These are phyloP conservation scores for Drosophila athabasca DNA, from an alignment of 1,140 invertebrate genomes.

Conservation along the genomic window DNA sequence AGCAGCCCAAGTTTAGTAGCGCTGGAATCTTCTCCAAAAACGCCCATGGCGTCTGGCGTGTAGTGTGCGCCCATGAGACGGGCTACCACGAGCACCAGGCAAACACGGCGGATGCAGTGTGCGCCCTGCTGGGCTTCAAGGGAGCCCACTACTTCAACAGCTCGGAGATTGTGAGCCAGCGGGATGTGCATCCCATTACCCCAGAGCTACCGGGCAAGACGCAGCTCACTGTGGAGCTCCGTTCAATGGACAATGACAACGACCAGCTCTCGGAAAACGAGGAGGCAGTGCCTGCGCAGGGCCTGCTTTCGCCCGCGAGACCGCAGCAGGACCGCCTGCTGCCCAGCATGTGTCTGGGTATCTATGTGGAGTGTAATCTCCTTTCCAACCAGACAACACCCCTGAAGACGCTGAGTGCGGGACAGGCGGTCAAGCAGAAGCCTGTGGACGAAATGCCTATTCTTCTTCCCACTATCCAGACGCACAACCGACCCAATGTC, in stretches of 20 bases:
- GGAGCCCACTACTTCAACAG: slow-evolving; percentile 70
- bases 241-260: slow-evolving; percentile 48
- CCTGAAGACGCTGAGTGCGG: slow-evolving; percentile 71
- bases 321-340: slow-evolving; percentile 43
- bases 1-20: slow-evolving; percentile 85
- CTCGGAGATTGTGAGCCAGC: slow-evolving; percentile 51
- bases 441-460: slow-evolving; percentile 12
- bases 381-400: slow-evolving; percentile 62
- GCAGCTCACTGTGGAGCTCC: slow-evolving; percentile 21
- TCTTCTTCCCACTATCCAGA: slow-evolving; percentile 61
- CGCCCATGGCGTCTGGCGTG: slow-evolving; percentile 86
- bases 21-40: slow-evolving; percentile 87
- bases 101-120: slow-evolving; percentile 56
- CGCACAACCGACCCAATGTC: slow-evolving; percentile 67
- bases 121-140: slow-evolving; percentile 72
- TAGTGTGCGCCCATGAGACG: slow-evolving; percentile 85
- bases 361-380: slow-evolving; percentile 73
- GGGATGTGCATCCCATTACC: slow-evolving; percentile 61
- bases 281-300: slow-evolving; percentile 17
- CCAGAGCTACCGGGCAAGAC: slow-evolving; percentile 51
- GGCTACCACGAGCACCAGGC: slow-evolving; percentile 59
- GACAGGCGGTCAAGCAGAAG: slow-evolving; percentile 29
- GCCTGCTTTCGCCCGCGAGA: slow-evolving; percentile 3
- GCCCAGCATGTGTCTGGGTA: slow-evolving; percentile 57
- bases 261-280: slow-evolving; percentile 51